These are phyloP conservation scores for Calliopum simillimum DNA, from an alignment of 2,888 invertebrate genomes.

Conservation along the genomic window DNA sequence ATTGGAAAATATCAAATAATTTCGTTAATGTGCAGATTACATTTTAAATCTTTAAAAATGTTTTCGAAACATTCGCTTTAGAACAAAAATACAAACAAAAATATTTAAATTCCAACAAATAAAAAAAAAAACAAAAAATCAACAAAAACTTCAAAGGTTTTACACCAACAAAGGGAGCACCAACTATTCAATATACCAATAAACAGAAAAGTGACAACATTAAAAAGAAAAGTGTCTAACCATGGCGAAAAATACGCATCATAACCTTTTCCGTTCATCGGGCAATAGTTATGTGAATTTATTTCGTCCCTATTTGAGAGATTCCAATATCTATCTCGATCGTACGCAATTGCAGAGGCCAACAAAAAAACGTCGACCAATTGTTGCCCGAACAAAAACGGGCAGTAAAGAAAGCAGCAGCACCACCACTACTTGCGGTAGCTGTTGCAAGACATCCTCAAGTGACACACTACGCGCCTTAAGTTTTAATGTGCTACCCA, in stretches of 20 bases:
- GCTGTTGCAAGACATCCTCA: neutral
- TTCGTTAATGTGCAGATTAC: constrained; percentile 8
- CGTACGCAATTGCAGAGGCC: neutral
- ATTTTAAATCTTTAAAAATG: constrained; percentile 26
- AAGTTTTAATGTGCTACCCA: no score
- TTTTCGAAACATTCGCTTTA: constrained; percentile 2
- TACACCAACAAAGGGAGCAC: neutral
- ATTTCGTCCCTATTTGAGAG: constrained; percentile 20
- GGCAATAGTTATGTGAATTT: constrained; percentile 28
- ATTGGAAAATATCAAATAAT: neutral
- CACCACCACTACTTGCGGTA: constrained; percentile 1
- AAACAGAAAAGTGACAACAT: neutral
- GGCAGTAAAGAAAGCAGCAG: neutral
- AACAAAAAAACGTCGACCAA: neutral
- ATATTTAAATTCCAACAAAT: neutral
- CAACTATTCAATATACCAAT: no score
- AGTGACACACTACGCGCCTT: neutral
- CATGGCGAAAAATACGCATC: neutral
- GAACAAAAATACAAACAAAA: neutral
- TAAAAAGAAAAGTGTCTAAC: neutral
- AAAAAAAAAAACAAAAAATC: constrained; percentile 3
- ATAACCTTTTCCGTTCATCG: constrained; percentile 7
- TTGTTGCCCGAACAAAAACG: no score
- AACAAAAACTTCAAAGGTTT: neutral
- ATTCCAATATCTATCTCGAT: constrained; percentile 8